These are phyloP conservation scores for Drosophila monieri DNA, from an alignment of 2,888 invertebrate species.

Conservation along the genomic window DNA sequence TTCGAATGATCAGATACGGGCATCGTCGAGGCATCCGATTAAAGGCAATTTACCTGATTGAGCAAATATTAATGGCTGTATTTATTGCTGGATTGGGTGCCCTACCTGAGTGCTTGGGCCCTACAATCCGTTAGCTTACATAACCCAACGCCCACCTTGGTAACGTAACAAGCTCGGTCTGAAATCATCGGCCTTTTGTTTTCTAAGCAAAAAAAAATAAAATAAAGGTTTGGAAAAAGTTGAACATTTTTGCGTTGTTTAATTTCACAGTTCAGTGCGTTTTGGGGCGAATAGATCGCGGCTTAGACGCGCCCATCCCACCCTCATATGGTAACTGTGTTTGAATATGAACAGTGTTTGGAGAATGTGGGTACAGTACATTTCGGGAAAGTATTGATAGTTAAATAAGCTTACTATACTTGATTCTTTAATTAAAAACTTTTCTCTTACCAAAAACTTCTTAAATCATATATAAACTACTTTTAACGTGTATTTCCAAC, in stretches of 20 bases:
- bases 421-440: not conserved
- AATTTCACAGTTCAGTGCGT: slow-evolving; percentile 81
- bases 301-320: slow-evolving; percentile 69
- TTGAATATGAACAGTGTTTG: not conserved
- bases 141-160: slow-evolving; percentile 14
- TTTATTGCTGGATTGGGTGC: slow-evolving; percentile 20
- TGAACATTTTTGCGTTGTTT: slow-evolving; percentile 58
- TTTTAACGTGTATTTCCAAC: no score
- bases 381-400: no score
- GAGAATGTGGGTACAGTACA: slow-evolving; percentile 11
- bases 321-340: slow-evolving; percentile 29
- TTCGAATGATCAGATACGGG: slow-evolving; percentile 35
- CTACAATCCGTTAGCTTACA: slow-evolving; percentile 25
- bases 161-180: slow-evolving; percentile 18
- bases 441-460: no score
- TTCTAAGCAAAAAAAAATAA: slow-evolving; percentile 5
- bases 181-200: slow-evolving; percentile 44
- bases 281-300: slow-evolving; percentile 49
- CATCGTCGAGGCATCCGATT: slow-evolving; percentile 35
- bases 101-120: slow-evolving; percentile 23
- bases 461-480: not conserved
- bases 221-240: slow-evolving; percentile 25
- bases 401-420: not conserved
- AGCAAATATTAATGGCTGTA: slow-evolving; percentile 25
- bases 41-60: slow-evolving; percentile 33